These are phyloP conservation scores for Apoda limacodes DNA, from an alignment of 2,888 invertebrate species.

Conservation along the genomic window DNA sequence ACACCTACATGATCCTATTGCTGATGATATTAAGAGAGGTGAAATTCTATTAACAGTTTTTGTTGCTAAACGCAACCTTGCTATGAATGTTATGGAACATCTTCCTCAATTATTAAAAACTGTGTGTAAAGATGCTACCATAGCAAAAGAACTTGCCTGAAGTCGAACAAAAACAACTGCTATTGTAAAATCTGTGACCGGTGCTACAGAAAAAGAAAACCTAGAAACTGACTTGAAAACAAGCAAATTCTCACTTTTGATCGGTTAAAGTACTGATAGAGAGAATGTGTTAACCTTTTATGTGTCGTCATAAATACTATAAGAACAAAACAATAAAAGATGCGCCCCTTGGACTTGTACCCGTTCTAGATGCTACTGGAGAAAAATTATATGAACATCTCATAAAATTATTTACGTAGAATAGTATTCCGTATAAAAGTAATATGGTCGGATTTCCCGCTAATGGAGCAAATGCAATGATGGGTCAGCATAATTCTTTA, in stretches of 20 bases:
- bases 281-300: slow-evolving; percentile 16
- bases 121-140: slow-evolving; percentile 7
- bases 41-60: slow-evolving; percentile 5
- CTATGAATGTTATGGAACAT: slow-evolving; percentile 8
- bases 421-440: slow-evolving; percentile 19
- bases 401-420: slow-evolving; percentile 16
- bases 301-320: slow-evolving; percentile 14
- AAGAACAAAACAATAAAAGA: slow-evolving; percentile 12
- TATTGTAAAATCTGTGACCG: slow-evolving; percentile 17
- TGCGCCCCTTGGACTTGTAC: slow-evolving; percentile 14
- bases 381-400: slow-evolving; percentile 15
- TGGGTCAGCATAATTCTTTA: slow-evolving; percentile 16
- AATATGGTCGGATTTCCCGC: slow-evolving; percentile 19
- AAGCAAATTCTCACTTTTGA: slow-evolving; percentile 16
- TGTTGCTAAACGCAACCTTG: slow-evolving; percentile 8
- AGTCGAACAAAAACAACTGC: slow-evolving; percentile 17
- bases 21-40: too few species aligned
- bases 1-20: too few species aligned
- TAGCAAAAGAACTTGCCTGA: slow-evolving; percentile 6
- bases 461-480: slow-evolving; percentile 11
- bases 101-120: slow-evolving; percentile 8
- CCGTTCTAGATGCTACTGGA: slow-evolving; percentile 18
- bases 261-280: too few species aligned
- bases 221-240: slow-evolving; percentile 7
- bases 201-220: slow-evolving; percentile 11